Evolutionary conservation across 2,113 vertebrate genomes (phyloP), one percentile per base, ranked within the genome.

Genomic region (Sminthopsis crassicaudata): DNA sequence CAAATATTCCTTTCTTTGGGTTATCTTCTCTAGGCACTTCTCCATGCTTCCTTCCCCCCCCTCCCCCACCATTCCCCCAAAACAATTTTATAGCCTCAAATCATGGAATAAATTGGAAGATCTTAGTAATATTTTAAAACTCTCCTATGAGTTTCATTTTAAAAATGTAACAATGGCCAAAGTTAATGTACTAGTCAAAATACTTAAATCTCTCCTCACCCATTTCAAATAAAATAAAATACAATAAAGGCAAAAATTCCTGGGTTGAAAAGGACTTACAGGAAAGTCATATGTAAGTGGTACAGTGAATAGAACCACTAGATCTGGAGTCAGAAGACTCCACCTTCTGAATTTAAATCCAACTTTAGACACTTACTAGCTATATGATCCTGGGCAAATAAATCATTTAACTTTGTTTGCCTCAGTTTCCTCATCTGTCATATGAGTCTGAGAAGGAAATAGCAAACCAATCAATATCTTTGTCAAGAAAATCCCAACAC

Each of bases 71-170:
- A 14, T n/a, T n/a, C 12, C 30, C 30, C 60, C 30, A 67, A n/a
- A n/a, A 67, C 14, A 67, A 67, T 67, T n/a, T 19, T n/a, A 22
- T 19, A 8, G 67, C 67, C 14, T 76, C 14, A 76, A 76, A n/a
- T 14, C 67, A 76, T 76, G 67, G 36, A n/a, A 22, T 76, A 36
- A 11, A 14, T 36, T 30, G 8, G 57, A 60, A 60, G 57, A 22
- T n/a, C 16, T 88, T 54, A 93, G 57, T 22, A 50, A 92, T 91
- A 95, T 54, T 53, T 93, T 67, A 89, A 94, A 88, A 90, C 24
- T 53, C 25, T 94, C 48, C 30, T 24, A 1, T 52, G 50, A 42
- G 16, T 36, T 88, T 19, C 55, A 51, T 94, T 93, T 92, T 22
- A 36, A 90, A 88, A 55, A 53, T 93, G 25, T 95, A 90, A 91